Evolutionary conservation across 2,797 vertebrate species (phyloP).

Genomic region (Myoxocephalus aenaeus): DNA sequence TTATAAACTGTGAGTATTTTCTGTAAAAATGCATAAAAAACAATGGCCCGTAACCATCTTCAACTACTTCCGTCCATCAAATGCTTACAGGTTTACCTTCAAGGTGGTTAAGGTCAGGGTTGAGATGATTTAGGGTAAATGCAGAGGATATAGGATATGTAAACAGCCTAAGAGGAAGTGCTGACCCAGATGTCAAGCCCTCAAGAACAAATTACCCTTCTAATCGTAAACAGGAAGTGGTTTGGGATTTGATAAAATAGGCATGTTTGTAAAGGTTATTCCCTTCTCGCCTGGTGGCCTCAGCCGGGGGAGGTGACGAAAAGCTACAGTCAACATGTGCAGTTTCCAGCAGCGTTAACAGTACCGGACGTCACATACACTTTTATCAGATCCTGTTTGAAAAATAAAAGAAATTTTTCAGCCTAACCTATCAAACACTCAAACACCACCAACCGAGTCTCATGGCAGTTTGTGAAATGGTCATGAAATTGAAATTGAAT

Average conservation of each 20-base stretch:
- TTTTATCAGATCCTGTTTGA: constrained; percentile 7
- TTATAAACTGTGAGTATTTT: not conserved
- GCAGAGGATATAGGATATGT: constrained; percentile 6
- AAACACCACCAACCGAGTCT: not conserved
- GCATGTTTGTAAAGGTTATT: constrained; percentile 39
- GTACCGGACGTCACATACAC: constrained; percentile 16
- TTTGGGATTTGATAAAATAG: constrained; percentile 20
- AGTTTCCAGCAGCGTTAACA: constrained; percentile 17
- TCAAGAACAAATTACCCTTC: not conserved
- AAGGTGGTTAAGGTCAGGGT: not conserved
- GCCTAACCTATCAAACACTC: not conserved
- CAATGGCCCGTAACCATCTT: not conserved
- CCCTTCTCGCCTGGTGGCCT: constrained; percentile 14
- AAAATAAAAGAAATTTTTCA: not conserved
- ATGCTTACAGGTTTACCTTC: not conserved
- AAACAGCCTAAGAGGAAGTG: not conserved
- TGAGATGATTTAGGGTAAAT: not conserved
- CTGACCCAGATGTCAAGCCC: not conserved
- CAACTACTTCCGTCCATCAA: not conserved
- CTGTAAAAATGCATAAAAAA: not conserved
- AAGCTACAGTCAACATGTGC: constrained; percentile 32
- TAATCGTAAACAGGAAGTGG: constrained; percentile 25
- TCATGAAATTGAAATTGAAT: not conserved
- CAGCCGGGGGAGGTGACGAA: constrained; percentile 30
- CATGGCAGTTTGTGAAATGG: not conserved